phyloP scores from a whole-genome alignment of 2,888 invertebrate species.

The Polydesmus complanatus region DNA sequence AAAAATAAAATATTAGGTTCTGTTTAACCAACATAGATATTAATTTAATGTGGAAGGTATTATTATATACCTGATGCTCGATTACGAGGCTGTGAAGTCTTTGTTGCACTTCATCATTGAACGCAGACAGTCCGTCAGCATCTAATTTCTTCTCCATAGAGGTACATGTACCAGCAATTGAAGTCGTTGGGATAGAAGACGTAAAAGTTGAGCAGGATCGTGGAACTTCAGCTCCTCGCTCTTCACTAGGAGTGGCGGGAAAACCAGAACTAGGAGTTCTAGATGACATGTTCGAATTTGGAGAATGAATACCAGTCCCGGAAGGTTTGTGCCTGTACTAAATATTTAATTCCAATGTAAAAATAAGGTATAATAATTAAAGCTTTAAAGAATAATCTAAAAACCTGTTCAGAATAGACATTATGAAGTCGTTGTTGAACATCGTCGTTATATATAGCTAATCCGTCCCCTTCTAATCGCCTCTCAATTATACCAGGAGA shows the following conservation, averaged over 20 bases:
- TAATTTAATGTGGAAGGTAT: not conserved
- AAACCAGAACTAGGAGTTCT: conserved; percentile 44
- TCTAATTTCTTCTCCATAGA: conserved; percentile 36
- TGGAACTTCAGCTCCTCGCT: conserved; percentile 22
- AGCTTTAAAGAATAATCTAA: too few relatives aligned
- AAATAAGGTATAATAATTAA: too few relatives aligned
- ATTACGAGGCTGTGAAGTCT: conserved; percentile 67
- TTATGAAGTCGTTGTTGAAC: conserved; percentile 64
- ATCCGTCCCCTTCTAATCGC: conserved; percentile 63
- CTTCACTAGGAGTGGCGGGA: conserved; percentile 43
- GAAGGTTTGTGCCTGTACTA: too few relatives aligned
- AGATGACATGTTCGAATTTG: conserved; percentile 37
- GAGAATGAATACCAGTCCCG: not conserved
- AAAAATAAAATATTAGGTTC: conserved; percentile 15
- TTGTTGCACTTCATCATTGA: conserved; percentile 56
- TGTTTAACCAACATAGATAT: conserved; percentile 1
- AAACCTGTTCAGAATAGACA: too few relatives aligned
- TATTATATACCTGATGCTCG: conserved; percentile 55
- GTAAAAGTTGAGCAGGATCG: not conserved
- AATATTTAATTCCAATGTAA: too few relatives aligned
- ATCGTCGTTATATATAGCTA: conserved; percentile 54
- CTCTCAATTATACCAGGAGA: too few relatives aligned
- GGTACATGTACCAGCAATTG: not conserved
- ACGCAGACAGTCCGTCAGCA: conserved; percentile 58
- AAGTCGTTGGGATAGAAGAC: conserved; percentile 17